Conservation (phyloP, 2,888 invertebrate species). For the Acanthosepion lycidas region DNA sequence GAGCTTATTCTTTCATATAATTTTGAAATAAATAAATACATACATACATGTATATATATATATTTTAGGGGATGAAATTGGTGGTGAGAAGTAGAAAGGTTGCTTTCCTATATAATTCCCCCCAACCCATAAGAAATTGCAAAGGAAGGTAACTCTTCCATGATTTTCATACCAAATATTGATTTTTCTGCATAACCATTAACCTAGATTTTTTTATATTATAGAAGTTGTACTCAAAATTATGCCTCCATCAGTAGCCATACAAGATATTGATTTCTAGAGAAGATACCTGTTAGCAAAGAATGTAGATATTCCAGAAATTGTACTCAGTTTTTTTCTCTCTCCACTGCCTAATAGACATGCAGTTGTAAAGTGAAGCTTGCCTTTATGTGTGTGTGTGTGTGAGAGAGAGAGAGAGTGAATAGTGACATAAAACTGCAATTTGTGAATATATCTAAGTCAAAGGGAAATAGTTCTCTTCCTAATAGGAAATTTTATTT, state of each 20-base stretch:
- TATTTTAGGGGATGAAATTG: background rate
- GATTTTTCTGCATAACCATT: too few species aligned
- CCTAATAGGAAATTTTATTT: slow-evolving; percentile 33
- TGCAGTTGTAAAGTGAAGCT: background rate
- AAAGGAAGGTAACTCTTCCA: slow-evolving; percentile 2
- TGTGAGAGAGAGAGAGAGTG: background rate
- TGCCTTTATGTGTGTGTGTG: background rate
- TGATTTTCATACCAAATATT: slow-evolving; percentile 8
- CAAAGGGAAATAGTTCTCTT: background rate
- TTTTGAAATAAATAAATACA: background rate
- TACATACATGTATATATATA: too few species aligned
- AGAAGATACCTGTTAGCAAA: slow-evolving; percentile 22
- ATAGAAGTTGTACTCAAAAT: slow-evolving; percentile 22
- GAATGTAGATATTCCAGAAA: background rate
- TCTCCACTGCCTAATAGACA: background rate
- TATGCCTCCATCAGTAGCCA: slow-evolving; percentile 14
- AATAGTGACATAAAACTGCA: background rate
- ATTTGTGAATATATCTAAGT: background rate
- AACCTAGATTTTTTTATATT: background rate
- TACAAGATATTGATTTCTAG: slow-evolving; percentile 8
- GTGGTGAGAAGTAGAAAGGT: background rate
- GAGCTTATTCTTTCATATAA: background rate
- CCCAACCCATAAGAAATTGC: background rate
- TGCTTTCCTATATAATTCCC: background rate
- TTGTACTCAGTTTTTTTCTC: background rate